phyloP scores from a whole-genome alignment of 1,140 invertebrate species.

The Octopus sinensis region DNA sequence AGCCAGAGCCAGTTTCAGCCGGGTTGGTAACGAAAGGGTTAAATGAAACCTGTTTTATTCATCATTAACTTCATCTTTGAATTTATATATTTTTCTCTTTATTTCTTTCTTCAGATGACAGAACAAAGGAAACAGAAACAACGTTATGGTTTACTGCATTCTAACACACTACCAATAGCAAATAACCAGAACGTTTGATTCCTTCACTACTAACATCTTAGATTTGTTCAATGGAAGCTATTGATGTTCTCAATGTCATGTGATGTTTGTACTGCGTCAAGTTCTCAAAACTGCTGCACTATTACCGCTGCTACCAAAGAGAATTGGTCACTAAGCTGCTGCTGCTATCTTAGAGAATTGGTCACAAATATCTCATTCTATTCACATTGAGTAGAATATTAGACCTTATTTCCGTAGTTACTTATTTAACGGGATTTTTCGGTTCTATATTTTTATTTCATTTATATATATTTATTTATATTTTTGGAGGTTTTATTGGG shows the following conservation, averaged over 20 bases:
- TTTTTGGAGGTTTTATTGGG: too few species aligned
- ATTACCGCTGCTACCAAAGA: neutral
- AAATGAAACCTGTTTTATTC: too few species aligned
- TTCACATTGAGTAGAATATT: too few species aligned
- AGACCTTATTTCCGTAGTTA: too few species aligned
- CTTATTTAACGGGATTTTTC: too few species aligned
- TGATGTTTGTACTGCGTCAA: neutral
- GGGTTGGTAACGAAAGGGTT: too few species aligned
- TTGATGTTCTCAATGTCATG: neutral
- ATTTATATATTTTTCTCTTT: conserved; percentile 9
- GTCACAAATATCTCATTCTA: too few species aligned
- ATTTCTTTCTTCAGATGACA: conserved; percentile 70
- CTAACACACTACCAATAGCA: conserved; percentile 38
- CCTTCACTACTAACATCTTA: neutral
- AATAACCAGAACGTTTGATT: conserved; percentile 10
- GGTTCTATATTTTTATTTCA: too few species aligned
- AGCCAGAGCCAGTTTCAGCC: too few species aligned
- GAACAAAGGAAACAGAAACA: conserved; percentile 92
- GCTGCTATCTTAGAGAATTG: too few species aligned
- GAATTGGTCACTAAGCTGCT: neutral
- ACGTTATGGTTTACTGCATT: conserved; percentile 72
- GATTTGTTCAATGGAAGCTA: neutral
- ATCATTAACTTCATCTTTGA: neutral
- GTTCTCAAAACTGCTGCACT: neutral
- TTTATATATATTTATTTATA: too few species aligned